Conservation (phyloP, 2,888 invertebrate genomes). For the Zaprionus obscuricornis region DNA sequence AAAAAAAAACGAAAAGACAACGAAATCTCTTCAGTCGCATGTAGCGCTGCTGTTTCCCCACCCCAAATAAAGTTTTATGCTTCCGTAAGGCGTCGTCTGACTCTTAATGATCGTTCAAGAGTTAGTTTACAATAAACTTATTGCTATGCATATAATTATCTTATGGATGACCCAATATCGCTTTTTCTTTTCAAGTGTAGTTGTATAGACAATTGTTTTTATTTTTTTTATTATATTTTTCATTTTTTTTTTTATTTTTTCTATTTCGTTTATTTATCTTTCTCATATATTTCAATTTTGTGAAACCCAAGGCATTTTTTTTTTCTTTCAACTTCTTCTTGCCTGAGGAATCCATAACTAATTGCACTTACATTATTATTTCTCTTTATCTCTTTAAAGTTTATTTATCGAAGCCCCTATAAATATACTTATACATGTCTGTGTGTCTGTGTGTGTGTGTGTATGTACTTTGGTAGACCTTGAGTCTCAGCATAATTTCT, state of each 20-base stretch:
- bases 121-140: slow-evolving; percentile 49
- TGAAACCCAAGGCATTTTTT: not conserved
- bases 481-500: slow-evolving; percentile 54
- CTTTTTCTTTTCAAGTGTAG: slow-evolving; percentile 13
- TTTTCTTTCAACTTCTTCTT: slow-evolving; percentile 5
- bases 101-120: slow-evolving; percentile 42
- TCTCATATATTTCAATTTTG: no score
- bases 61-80: slow-evolving; percentile 38
- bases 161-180: slow-evolving; percentile 64
- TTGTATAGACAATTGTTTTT: slow-evolving; percentile 15
- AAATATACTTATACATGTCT: slow-evolving; percentile 21
- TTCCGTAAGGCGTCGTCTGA: slow-evolving; percentile 64
- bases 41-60: slow-evolving; percentile 2
- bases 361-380: slow-evolving; percentile 41
- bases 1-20: slow-evolving; percentile 26
- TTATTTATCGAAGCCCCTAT: slow-evolving; percentile 49
- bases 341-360: slow-evolving; percentile 26
- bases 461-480: slow-evolving; percentile 39
- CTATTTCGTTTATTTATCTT: no score
- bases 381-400: slow-evolving; percentile 15
- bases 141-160: slow-evolving; percentile 58
- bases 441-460: slow-evolving; percentile 15
- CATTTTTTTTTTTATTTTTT: no score
- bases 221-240: no score
- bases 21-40: slow-evolving; percentile 30